Base-by-base conservation (phyloP, 1,140 invertebrate species). In the Centruroides sculpturatus region DNA sequence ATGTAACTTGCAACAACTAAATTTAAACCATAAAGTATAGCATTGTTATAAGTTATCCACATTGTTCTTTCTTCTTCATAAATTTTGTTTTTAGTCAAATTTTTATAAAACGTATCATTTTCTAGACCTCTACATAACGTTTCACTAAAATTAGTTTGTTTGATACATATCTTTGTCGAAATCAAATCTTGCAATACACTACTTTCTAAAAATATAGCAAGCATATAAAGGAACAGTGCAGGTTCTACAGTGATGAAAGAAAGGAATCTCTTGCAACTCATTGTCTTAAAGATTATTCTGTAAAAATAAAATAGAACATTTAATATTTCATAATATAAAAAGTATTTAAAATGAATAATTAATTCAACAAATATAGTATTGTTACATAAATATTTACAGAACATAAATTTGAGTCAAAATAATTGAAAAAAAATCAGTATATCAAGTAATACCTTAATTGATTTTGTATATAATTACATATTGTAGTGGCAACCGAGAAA, bases 221-320 rank as follows among this genome's bases (percentile, higher is more conserved):
- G 64, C 73, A 78, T 77, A 66, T 75, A 78, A 9, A 79, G 62
- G 63, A 80, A 75, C 13, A 78, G 63, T 10, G 78, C 72, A 5
- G 78, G 78, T 65, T 80, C 78, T 5, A 80, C 77, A 0, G 77
- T 74, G 5, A 75, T 67, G 34, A 49, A 41, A 59, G 9, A 59
- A 35, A 52, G 48, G 58, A 13, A 46, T 47, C 12, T 57, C 10
- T 8, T 57, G 35, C 9, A 8, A 9, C 3, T 4, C 56, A 57
- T 57, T 35, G 41, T 8, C 41, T 41, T 6, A 41, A 41, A 3
- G 5, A 8, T 5, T 41, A 41, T 41, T 41, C 41, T 41, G 41
- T 8, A 23, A 6, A 41, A 41, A 41, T 41, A 41, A 41, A 41
- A 41, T 41, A 41, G 8, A 41, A 41, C 41, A 23, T 23, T 23